Percentiles rank a stretch among this genome's conserved stretches.
Evolutionary conservation across 2,113 vertebrate genomes (phyloP).

Genomic region (Pelobates fuscus): DNA sequence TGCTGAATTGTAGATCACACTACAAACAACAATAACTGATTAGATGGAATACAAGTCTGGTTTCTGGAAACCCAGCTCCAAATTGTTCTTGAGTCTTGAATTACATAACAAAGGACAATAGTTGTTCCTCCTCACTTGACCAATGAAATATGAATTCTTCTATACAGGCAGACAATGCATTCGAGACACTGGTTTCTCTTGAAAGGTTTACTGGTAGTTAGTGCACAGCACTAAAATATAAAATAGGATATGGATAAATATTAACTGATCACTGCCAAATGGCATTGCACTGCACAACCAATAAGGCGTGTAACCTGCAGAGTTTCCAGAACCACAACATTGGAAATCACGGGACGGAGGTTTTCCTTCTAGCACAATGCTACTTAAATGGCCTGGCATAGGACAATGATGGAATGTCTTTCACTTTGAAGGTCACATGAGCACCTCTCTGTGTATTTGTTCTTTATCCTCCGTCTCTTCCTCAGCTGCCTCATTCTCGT

Average conservation of each 20-base stretch:
- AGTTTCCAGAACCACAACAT: not conserved
- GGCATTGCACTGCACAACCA: constrained; percentile 11
- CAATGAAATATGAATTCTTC: constrained; percentile 31
- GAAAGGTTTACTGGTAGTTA: constrained; percentile 35
- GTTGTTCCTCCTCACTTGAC: not conserved
- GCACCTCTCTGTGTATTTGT: constrained; percentile 64
- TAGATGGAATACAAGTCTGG: too few species aligned
- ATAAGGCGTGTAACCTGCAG: not conserved
- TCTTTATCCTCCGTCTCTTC: constrained; percentile 73
- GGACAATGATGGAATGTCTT: not conserved
- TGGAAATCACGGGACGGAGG: constrained; percentile 11
- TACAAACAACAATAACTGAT: too few species aligned
- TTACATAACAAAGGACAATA: too few species aligned
- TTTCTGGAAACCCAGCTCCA: too few species aligned
- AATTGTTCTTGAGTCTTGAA: too few species aligned
- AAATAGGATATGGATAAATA: constrained; percentile 30
- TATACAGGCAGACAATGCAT: constrained; percentile 53
- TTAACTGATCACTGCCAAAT: not conserved
- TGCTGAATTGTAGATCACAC: too few species aligned
- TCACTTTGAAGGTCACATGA: constrained; percentile 63
- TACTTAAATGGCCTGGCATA: constrained; percentile 1
- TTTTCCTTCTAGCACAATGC: not conserved
- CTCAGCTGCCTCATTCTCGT: constrained; percentile 74
- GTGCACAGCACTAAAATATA: constrained; percentile 55
- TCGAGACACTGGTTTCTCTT: constrained; percentile 20